These are phyloP conservation scores for Anguilla marmorata DNA, from an alignment of 2,797 vertebrate genomes.

Conservation along the genomic window DNA sequence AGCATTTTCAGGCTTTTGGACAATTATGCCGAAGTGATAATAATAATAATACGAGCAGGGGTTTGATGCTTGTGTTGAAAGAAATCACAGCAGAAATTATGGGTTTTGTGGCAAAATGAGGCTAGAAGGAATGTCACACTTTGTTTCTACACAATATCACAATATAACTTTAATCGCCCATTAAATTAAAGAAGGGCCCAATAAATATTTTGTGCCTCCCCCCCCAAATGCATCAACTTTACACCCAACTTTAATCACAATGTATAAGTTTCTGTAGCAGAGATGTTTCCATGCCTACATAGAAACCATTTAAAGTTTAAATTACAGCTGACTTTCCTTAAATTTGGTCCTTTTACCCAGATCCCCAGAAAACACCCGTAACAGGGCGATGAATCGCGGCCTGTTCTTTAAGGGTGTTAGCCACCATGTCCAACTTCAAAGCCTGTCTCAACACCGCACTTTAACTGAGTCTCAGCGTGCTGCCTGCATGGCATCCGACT, in stretches of 20 bases:
- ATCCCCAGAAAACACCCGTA: slow-evolving; percentile 67
- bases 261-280: slow-evolving; percentile 54
- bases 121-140: slow-evolving; percentile 75
- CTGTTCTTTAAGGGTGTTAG: slow-evolving; percentile 68
- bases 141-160: slow-evolving; percentile 76
- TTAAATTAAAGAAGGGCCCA: slow-evolving; percentile 68
- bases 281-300: slow-evolving; percentile 56
- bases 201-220: slow-evolving; percentile 71
- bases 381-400: slow-evolving; percentile 60
- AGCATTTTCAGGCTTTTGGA: no score
- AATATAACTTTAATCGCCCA: slow-evolving; percentile 75
- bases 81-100: slow-evolving; percentile 43
- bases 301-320: slow-evolving; percentile 59
- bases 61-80: no score
- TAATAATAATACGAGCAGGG: not conserved
- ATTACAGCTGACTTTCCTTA: slow-evolving; percentile 64
- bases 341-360: slow-evolving; percentile 66
- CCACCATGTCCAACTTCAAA: slow-evolving; percentile 80
- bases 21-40: not conserved
- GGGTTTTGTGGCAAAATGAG: slow-evolving; percentile 75
- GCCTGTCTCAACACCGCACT: slow-evolving; percentile 74
- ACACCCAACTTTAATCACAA: slow-evolving; percentile 56
- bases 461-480: slow-evolving; percentile 76
- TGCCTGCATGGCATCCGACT: slow-evolving; percentile 69
- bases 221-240: slow-evolving; percentile 39